Conservation (phyloP, 1,140 invertebrate species). For the Theocolax elegans region DNA sequence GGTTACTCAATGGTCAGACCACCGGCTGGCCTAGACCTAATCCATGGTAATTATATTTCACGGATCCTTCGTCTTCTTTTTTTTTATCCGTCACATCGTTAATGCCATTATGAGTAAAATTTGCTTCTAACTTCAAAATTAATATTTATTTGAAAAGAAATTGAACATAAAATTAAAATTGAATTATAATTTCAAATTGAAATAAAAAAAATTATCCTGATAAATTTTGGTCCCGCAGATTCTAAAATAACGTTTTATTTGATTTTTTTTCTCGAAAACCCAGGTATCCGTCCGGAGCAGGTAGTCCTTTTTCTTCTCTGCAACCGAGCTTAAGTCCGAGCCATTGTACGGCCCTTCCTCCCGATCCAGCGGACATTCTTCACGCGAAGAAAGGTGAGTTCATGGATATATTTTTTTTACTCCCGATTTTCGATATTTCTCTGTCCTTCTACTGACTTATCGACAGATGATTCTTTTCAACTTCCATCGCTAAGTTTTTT, state of each 20-base stretch:
- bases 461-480: conserved; percentile 3
- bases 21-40: conserved; percentile 71
- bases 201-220: no score
- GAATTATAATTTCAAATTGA: no score
- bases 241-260: no score
- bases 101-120: no score
- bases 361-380: conserved; percentile 65
- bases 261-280: conserved; percentile 13
- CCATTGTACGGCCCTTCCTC: conserved; percentile 63
- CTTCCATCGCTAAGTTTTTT: neutral
- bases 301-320: conserved; percentile 66
- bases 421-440: neutral
- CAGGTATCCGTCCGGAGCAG: conserved; percentile 67
- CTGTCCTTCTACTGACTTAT: conserved; percentile 20
- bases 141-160: no score
- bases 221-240: no score
- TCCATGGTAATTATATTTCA: conserved; percentile 65
- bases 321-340: conserved; percentile 67
- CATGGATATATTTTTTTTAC: neutral
- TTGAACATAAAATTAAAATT: no score
- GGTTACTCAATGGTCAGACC: conserved; percentile 84
- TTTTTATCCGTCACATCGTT: no score
- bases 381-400: conserved; percentile 67
- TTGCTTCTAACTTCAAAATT: no score
- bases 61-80: no score